Evolutionary conservation across 2,888 invertebrate genomes (phyloP), one percentile per base, ranked within the genome.

Genomic region (Protonemura montana): DNA sequence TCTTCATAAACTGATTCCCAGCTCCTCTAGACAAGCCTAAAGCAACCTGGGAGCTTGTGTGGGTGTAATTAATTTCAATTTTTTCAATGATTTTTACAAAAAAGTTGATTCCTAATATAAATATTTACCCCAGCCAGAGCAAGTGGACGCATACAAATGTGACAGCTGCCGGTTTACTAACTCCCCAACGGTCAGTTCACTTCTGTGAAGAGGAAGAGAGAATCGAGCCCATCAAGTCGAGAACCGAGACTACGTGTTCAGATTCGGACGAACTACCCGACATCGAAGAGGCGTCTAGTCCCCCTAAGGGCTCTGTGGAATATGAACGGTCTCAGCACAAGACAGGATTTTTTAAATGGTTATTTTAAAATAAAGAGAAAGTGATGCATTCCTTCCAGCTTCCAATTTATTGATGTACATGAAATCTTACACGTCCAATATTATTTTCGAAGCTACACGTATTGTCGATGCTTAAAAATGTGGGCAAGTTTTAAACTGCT

Each of bases 371-470:
- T 59, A 21, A 59, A 1, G 59, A 21, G 59, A 10, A 59, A 59
- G 59, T 16, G 59, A 21, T 7, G 21, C 16, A 21, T 59, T 59
- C 13, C 21, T 59, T 59, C 59, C 59, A 59, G 59, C 59, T 59
- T 59, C 59, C 59, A 59, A 59, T 59, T 59, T 59, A 59, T 59
- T 59, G 59, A 59, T 59, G 7, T 59, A 59, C 59, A 59, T 59
- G 59, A 59, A 59, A 59, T 59, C 59, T 59, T 21, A 59, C 59
- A 59, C 59, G 59, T 59, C 21, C 21, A 59, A 7, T 59, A 59
- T 59, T 21, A 59, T 59, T 59, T 59, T 13, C 59, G 21, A 59
- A 59, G 59, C 59, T 59, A 59, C 59, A 59, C 13, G 7, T 59
- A 59, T 59, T 59, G 59, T 59, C 59, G 59, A 59, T 21, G 59